phyloP scores from a whole-genome alignment of 2,113 vertebrate genomes.

The Pelobates fuscus region DNA sequence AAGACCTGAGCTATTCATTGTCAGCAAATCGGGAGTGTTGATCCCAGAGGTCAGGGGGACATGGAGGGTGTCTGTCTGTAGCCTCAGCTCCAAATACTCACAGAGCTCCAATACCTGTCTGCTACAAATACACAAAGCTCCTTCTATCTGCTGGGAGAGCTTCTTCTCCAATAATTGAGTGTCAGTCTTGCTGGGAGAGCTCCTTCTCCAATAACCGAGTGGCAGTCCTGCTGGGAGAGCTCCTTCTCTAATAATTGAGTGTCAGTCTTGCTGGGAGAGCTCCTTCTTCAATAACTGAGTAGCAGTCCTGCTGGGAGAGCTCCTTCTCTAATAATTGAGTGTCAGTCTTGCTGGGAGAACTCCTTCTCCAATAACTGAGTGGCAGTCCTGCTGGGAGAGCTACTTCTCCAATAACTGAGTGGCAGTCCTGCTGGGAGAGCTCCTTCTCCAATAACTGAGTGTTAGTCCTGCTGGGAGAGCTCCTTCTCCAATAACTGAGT shows the following conservation, averaged over 20 bases:
- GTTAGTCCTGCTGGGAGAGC: no score
- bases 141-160: background rate
- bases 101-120: background rate
- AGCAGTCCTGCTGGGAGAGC: no score
- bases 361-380: no score
- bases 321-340: background rate
- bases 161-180: background rate
- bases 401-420: background rate
- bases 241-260: background rate
- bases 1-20: slow-evolving; percentile 62
- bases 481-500: no score
- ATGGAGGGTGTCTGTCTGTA: background rate
- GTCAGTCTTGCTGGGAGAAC: background rate
- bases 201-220: no score
- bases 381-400: no score
- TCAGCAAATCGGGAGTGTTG: slow-evolving; percentile 3
- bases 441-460: no score
- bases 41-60: background rate
- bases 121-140: background rate
- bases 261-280: background rate
- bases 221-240: no score
- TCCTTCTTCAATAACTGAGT: no score
- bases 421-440: background rate
- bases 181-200: background rate
- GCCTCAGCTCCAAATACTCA: background rate